Percentiles rank a stretch among this genome's conserved stretches.
phyloP scores from a whole-genome alignment of 2,888 invertebrate genomes.

The Volucella bombylans region DNA sequence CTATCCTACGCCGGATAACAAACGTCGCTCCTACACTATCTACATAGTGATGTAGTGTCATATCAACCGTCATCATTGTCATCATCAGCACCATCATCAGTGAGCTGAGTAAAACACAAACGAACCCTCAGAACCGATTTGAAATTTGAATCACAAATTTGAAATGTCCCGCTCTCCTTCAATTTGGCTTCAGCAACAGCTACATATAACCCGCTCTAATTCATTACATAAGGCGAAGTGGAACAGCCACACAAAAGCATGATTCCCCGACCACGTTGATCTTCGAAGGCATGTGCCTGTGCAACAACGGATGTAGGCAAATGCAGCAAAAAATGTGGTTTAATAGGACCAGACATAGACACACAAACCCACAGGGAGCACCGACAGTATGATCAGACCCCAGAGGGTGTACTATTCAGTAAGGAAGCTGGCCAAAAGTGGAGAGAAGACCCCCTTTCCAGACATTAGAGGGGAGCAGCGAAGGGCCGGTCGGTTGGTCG shows the following conservation, averaged over 20 bases:
- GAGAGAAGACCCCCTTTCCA: conserved; percentile 1
- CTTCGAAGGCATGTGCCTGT: conserved; percentile 24
- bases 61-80: conserved; percentile 42
- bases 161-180: background rate
- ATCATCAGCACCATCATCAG: conserved; percentile 20
- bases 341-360: conserved; percentile 63
- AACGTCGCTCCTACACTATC: conserved; percentile 49
- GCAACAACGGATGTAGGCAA: conserved; percentile 57
- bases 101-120: conserved; percentile 1
- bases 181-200: background rate
- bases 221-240: conserved; percentile 24
- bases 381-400: conserved; percentile 30
- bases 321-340: conserved; percentile 65
- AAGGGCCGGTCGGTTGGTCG: background rate
- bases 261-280: conserved; percentile 1
- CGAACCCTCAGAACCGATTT: conserved; percentile 17
- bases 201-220: too few relatives aligned
- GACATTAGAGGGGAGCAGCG: background rate
- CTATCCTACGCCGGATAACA: conserved; percentile 16
- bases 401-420: too few relatives aligned
- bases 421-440: conserved; percentile 21
- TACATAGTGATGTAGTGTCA: background rate
- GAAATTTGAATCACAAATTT: conserved; percentile 46
- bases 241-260: background rate
- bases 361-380: conserved; percentile 29